Conservation (phyloP, 2,797 vertebrate species). For the Myripristis murdjan region DNA sequence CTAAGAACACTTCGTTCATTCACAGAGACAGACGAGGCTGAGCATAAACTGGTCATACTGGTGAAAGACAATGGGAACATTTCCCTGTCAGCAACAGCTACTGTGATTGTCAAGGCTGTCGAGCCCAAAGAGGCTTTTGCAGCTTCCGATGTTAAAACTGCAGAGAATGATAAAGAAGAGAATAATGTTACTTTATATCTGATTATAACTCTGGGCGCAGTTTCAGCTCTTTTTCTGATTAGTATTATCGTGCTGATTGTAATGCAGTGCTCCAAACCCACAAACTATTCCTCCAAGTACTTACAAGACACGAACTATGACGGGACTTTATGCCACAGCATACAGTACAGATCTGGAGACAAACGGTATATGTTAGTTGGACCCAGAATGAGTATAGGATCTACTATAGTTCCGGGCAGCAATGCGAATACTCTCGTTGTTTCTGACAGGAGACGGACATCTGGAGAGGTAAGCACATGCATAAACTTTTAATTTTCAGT, state of each 20-base stretch:
- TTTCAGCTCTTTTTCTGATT: slow-evolving; percentile 61
- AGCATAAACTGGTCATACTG: slow-evolving; percentile 67
- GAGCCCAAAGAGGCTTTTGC: slow-evolving; percentile 76
- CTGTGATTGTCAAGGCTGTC: slow-evolving; percentile 65
- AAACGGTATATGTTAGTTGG: slow-evolving; percentile 67
- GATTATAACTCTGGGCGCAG: slow-evolving; percentile 61
- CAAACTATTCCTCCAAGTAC: slow-evolving; percentile 51
- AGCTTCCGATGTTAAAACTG: slow-evolving; percentile 59
- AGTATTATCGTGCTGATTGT: slow-evolving; percentile 66
- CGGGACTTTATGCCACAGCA: slow-evolving; percentile 66
- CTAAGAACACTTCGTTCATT: slow-evolving; percentile 70
- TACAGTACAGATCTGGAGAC: slow-evolving; percentile 72
- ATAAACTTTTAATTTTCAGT: too few species aligned
- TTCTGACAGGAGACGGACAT: slow-evolving; percentile 42
- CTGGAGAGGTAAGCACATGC: slow-evolving; percentile 59
- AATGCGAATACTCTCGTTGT: slow-evolving; percentile 68
- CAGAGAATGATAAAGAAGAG: slow-evolving; percentile 41
- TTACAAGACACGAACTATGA: slow-evolving; percentile 59
- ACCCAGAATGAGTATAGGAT: slow-evolving; percentile 65
- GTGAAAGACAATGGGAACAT: slow-evolving; percentile 74
- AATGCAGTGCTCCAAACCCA: slow-evolving; percentile 70
- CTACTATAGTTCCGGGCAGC: slow-evolving; percentile 58
- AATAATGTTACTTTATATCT: slow-evolving; percentile 64
- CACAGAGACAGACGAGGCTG: slow-evolving; percentile 70
- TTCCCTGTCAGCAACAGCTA: slow-evolving; percentile 72